Evolutionary conservation across 2,888 invertebrate species (phyloP).

Genomic region (Eumerus sabulonum): DNA sequence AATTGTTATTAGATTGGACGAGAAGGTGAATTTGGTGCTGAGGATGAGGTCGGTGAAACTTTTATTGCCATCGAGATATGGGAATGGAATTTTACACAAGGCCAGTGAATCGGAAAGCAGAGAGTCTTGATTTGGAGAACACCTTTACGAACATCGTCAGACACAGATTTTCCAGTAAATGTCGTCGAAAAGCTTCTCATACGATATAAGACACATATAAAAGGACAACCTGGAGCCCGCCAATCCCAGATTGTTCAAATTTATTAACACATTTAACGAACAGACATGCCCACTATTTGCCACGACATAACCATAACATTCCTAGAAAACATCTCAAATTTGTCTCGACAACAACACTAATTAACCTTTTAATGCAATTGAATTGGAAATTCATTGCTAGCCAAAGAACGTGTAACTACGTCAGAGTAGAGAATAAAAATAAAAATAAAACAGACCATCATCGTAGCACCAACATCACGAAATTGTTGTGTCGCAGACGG

Average conservation of each 20-base stretch:
- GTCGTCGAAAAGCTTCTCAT: no score
- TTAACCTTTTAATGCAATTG: conserved; percentile 67
- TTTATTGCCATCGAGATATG: no score
- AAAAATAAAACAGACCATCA: conserved; percentile 47
- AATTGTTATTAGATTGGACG: conserved; percentile 17
- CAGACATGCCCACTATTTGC: conserved; percentile 42
- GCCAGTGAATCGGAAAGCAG: no score
- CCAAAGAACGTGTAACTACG: conserved; percentile 63
- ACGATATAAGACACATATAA: no score
- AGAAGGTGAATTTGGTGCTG: no score
- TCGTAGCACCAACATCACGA: conserved; percentile 51
- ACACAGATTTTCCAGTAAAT: no score
- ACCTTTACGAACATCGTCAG: no score
- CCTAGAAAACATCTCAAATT: conserved; percentile 63
- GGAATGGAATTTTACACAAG: no score
- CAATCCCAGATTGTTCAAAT: conserved; percentile 24
- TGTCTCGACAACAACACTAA: conserved; percentile 65
- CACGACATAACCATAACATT: conserved; percentile 65
- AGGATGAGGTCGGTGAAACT: no score
- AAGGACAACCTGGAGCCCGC: no score
- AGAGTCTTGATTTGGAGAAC: no score
- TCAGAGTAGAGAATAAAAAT: background rate
- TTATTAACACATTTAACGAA: conserved; percentile 61
- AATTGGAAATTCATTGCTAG: conserved; percentile 65
- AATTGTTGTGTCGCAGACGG: conserved; percentile 30